phyloP scores from a whole-genome alignment of 2,113 vertebrate genomes.

The Pithys albifrons region DNA sequence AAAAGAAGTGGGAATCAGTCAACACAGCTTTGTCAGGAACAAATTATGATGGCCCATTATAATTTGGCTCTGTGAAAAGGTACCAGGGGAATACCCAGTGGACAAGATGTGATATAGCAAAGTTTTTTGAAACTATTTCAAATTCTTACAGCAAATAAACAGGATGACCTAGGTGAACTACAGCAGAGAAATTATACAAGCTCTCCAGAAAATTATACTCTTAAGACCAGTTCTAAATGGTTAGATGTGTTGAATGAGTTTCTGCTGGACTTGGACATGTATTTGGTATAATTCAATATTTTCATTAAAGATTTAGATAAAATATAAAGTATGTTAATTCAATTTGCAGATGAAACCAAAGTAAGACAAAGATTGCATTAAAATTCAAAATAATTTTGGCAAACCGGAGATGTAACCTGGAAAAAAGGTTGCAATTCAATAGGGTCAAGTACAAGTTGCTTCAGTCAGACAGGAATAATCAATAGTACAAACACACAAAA shows the following conservation, averaged over 20 bases:
- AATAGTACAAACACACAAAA: background rate
- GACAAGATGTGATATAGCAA: background rate
- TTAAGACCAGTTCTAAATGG: background rate
- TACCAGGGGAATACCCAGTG: background rate
- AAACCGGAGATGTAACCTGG: background rate
- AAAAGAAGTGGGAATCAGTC: background rate
- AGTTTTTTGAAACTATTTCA: background rate
- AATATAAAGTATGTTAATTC: background rate
- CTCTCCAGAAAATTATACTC: background rate
- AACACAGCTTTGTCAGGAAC: slow-evolving; percentile 4
- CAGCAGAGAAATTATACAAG: background rate
- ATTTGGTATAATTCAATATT: background rate
- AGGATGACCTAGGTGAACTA: background rate
- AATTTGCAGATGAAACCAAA: slow-evolving; percentile 1
- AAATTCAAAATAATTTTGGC: slow-evolving; percentile 17
- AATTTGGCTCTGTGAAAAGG: background rate
- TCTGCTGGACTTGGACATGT: background rate
- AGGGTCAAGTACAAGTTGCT: slow-evolving; percentile 28
- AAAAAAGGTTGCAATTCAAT: background rate
- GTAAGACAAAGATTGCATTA: background rate
- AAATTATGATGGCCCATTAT: background rate
- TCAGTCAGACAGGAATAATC: slow-evolving; percentile 7
- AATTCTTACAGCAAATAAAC: background rate
- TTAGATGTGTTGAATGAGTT: background rate
- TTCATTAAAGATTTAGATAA: slow-evolving; percentile 16